Conservation (phyloP, 2,888 invertebrate genomes). For the Thumatha senex region DNA sequence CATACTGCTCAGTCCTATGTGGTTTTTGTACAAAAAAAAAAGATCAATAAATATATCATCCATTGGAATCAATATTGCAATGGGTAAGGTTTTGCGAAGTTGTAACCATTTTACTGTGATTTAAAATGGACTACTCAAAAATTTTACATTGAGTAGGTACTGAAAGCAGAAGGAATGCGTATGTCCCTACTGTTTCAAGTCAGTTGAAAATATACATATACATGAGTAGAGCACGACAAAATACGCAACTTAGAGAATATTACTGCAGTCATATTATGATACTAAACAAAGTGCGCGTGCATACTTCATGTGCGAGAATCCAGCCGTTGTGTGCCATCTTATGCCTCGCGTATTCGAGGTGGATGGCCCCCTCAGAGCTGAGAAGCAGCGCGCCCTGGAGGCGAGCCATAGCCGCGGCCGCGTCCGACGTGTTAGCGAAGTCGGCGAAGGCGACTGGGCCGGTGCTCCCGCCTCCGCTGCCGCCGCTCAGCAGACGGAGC, state of each 20-base stretch:
- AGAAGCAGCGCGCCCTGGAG: conserved; percentile 98
- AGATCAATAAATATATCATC: too few relatives aligned
- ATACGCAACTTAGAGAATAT: conserved; percentile 13
- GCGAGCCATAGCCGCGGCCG: conserved; percentile 95
- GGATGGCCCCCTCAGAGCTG: conserved; percentile 98
- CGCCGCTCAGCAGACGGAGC: conserved; percentile 96
- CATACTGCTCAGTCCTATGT: too few relatives aligned
- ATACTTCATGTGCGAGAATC: conserved; percentile 83
- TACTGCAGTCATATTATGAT: conserved; percentile 17
- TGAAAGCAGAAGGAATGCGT: too few relatives aligned
- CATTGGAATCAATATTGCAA: too few relatives aligned
- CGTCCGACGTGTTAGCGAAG: conserved; percentile 96
- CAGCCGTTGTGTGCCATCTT: conserved; percentile 94
- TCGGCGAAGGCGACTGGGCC: conserved; percentile 98
- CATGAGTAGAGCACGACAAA: too few relatives aligned
- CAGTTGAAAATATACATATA: too few relatives aligned
- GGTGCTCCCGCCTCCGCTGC: conserved; percentile 83
- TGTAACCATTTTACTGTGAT: too few relatives aligned
- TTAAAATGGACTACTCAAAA: too few relatives aligned
- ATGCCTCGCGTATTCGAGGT: conserved; percentile 99
- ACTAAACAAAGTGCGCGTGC: conserved; percentile 66
- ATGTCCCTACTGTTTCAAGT: too few relatives aligned
- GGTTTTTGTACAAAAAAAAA: too few relatives aligned
- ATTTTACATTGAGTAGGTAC: too few relatives aligned
- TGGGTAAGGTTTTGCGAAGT: too few relatives aligned